These are phyloP conservation scores for Lophochroa leadbeateri DNA, from an alignment of 2,113 vertebrate species.

Conservation along the genomic window DNA sequence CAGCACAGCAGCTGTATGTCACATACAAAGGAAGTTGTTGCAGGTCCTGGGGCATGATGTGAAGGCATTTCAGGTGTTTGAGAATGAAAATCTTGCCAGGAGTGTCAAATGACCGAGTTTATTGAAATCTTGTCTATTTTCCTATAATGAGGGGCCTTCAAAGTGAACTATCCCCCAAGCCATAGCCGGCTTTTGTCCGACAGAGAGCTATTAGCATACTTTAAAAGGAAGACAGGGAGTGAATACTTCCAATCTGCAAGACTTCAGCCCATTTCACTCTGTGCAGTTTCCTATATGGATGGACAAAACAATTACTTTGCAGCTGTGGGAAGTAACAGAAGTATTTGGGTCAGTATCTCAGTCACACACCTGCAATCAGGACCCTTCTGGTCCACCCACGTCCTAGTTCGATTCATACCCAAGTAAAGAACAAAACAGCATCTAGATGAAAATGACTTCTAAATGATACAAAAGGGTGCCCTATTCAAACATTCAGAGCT, in stretches of 20 bases:
- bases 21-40: neutral
- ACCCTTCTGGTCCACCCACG: neutral
- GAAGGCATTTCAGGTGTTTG: neutral
- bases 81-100: neutral
- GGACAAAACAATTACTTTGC: neutral
- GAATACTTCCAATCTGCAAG: neutral
- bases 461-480: neutral
- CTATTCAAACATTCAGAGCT: neutral
- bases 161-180: neutral
- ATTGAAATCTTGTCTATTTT: neutral
- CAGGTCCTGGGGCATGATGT: neutral
- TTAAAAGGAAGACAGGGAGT: neutral
- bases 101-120: neutral
- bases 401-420: neutral
- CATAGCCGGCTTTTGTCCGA: neutral
- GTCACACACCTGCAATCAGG: neutral
- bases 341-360: neutral
- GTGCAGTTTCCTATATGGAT: neutral
- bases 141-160: neutral
- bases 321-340: neutral
- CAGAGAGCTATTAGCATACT: neutral
- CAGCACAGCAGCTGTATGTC: neutral
- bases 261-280: neutral
- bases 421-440: neutral
- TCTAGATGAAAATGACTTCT: neutral